Base-by-base conservation (phyloP, 2,888 invertebrate species). In the Drosophila quinaria region DNA sequence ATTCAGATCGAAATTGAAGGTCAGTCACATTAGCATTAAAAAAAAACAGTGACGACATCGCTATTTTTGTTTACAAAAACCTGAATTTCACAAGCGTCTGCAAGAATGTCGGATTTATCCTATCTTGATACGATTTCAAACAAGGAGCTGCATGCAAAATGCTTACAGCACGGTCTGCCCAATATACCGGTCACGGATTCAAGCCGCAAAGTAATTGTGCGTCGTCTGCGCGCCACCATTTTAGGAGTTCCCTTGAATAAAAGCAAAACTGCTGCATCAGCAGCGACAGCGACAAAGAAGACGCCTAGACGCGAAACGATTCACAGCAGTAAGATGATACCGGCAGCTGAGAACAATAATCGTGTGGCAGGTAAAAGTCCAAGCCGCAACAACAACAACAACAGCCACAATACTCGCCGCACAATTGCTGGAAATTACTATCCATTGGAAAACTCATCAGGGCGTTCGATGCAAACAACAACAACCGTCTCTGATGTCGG, bases 111-210 rank as follows among this genome's bases (percentile, higher is more conserved):
- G 19, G 87, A 90, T 58, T 13, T 80, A 25, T 42, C 68, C 4
- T 67, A 75, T 49, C 80, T 92, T 10, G 91, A 92, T 15, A 59
- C 64, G 0, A 76, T 92, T 10, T 90, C 89, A 29, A 90, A 92
- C 76, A 90, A 87, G 50, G 82, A 91, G 44, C 64, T 92, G 35
- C 89, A 91, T 19, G 62, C 78, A 41, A 90, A 90, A 63, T 91
- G 92, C 56, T 47, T 89, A 2, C 84, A 92, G 74, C 80, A 73
- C 62, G 92, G 92, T 0, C 70, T 92, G 35, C 91, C 92, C 0
- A 92, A 92, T 75, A 84, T 92, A 11, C 92, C 92, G 4, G 91
- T 92, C 0, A 92, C 92, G 0, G 90, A 91, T 37, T 91, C 91
- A 1, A 92, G 90, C 51, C 89, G 92, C 1, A 86, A 90, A 55